A percentile compares a stretch with the other conserved stretches of the same genome.
Evolutionary conservation across 2,113 vertebrate species (phyloP).

Genomic region (Echinops telfairi): DNA sequence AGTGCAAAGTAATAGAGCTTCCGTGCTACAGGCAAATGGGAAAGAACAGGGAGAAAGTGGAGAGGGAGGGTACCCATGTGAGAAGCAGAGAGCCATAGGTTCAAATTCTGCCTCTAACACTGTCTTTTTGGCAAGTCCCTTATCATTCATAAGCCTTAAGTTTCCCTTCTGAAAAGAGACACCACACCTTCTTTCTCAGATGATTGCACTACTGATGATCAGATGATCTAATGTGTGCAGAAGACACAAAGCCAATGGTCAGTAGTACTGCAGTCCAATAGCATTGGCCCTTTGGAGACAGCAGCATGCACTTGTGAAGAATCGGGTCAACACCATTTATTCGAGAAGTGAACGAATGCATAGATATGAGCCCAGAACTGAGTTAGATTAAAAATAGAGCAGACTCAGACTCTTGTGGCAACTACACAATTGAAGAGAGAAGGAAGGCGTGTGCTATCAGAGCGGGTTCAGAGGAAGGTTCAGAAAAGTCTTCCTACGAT

Average conservation of each 20-base stretch:
- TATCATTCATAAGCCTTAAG: not conserved
- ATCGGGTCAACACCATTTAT: conserved; percentile 20
- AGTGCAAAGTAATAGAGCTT: not conserved
- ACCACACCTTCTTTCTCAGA: not conserved
- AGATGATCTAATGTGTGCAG: not conserved
- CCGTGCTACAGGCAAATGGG: not conserved
- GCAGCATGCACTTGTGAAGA: conserved; percentile 13
- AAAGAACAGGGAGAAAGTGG: not conserved
- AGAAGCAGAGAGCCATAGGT: not conserved
- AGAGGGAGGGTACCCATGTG: not conserved
- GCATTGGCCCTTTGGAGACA: not conserved
- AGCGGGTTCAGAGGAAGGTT: not conserved
- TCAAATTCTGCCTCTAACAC: not conserved
- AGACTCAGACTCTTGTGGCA: not conserved
- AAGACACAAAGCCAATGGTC: not conserved
- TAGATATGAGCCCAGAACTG: conserved; percentile 44
- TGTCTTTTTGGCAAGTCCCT: not conserved
- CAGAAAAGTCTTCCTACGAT: not conserved
- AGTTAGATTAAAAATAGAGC: not conserved
- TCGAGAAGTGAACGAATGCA: not conserved
- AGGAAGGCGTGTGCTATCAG: not conserved
- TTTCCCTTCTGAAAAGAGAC: not conserved
- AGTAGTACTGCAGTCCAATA: not conserved
- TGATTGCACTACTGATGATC: not conserved
- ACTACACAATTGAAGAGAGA: not conserved